Base-by-base conservation (phyloP, 2,888 invertebrate genomes). In the Drosophila mercatorum region DNA sequence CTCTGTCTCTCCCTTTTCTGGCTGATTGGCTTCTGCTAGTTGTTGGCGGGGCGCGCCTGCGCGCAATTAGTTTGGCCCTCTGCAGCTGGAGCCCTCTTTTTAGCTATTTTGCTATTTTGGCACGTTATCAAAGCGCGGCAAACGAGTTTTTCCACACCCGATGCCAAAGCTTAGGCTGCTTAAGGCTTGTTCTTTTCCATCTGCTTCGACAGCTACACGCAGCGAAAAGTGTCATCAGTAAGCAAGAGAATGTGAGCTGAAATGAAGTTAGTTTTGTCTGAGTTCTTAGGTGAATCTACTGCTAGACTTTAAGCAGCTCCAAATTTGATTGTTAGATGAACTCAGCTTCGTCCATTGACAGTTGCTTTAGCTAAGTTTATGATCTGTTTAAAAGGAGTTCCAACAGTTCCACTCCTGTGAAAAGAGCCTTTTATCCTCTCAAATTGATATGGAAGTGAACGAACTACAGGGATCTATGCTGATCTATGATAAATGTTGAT, bases 81-180 rank as follows among this genome's bases (percentile, higher is more conserved):
- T 47, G 52, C 61, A 49, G 68, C 57, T 64, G 70, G 2, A 22
- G 56, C 59, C 56, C 61, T 74, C 56, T 65, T 72, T 74, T 56
- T 34, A 43, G 69, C 77, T 60, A 86, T 85, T 88, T 74, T 82
- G 68, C 74, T 61, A 88, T 85, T 88, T 75, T 83, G 78, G 84
- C 81, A 68, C 81, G 79, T 80, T 80, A 78, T 78, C 75, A 69
- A 61, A 43, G 66, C 38, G 28, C 49, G 57, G 47, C 52, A 56
- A 82, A 83, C 88, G 84, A 46, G 8, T 89, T 84, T 83, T 78
- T 65, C 67, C 76, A 61, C 80, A 66, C 69, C 67, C 77, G 74
- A 66, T 47, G 51, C 44, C 57, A 8, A 17, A 55, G 66, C 40
- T 47, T 34, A 34, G 26, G 17, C 34, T 41, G 17, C 59, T 41